These are phyloP conservation scores for Hirundo rustica DNA, from an alignment of 2,797 vertebrate genomes.

Conservation along the genomic window DNA sequence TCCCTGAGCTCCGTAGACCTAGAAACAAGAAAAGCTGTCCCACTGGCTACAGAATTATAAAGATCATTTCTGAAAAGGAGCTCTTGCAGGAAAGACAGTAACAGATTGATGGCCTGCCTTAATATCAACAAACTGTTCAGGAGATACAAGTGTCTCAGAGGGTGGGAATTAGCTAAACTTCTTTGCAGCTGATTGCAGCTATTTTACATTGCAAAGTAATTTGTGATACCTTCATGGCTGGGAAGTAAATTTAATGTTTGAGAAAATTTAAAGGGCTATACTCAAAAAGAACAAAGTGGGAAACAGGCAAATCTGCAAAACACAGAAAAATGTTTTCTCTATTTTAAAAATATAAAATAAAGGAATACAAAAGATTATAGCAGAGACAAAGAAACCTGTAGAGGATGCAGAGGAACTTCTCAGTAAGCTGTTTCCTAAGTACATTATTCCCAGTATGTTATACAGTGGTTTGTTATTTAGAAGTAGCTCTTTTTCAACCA, in stretches of 20 bases:
- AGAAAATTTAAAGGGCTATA: background rate
- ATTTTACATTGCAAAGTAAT: constrained; percentile 5
- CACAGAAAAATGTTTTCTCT: background rate
- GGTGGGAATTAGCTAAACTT: background rate
- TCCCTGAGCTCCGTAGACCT: background rate
- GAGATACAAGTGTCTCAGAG: background rate
- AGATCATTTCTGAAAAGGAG: background rate
- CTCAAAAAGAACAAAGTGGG: background rate
- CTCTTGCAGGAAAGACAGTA: background rate
- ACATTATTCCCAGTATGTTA: background rate
- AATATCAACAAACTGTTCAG: background rate
- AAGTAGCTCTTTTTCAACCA: background rate
- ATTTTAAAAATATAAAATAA: background rate
- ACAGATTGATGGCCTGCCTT: background rate
- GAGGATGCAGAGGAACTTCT: background rate
- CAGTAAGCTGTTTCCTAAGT: background rate
- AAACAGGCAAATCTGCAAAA: background rate
- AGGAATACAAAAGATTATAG: background rate
- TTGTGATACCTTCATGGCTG: background rate
- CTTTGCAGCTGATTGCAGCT: background rate
- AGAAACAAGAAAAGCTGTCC: background rate
- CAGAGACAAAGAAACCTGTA: background rate
- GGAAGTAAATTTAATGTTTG: background rate
- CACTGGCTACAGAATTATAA: background rate
- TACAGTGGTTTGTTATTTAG: background rate